Conservation (phyloP, 2,888 invertebrate species). For the Ferdinandea cuprea region DNA sequence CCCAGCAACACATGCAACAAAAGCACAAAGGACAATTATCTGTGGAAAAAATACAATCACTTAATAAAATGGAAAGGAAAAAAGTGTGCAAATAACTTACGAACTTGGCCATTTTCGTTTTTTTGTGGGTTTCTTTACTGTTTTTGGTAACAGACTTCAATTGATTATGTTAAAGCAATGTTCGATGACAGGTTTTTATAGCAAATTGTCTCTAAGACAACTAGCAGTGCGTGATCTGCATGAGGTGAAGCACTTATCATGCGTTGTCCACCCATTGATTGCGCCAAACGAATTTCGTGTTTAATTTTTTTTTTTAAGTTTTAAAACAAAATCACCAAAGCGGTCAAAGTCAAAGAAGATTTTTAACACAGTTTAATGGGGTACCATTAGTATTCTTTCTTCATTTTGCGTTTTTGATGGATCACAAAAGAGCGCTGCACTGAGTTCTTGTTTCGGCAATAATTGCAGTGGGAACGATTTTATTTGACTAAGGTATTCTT, state of each 20-base stretch:
- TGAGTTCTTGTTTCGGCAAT: too few species aligned
- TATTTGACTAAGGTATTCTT: too few species aligned
- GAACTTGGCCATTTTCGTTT: conserved; percentile 63
- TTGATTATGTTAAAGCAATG: conserved; percentile 62
- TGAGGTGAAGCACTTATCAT: conserved; percentile 47
- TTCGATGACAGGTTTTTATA: conserved; percentile 63
- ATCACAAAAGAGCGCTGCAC: too few species aligned
- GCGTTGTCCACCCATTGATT: conserved; percentile 47
- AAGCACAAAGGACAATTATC: conserved; percentile 67
- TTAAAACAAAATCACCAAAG: conserved; percentile 8
- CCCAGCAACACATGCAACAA: conserved; percentile 62
- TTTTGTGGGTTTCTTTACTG: conserved; percentile 42
- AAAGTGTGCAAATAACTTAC: conserved; percentile 49
- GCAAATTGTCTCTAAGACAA: conserved; percentile 55
- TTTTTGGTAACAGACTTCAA: conserved; percentile 63
- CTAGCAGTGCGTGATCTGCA: conserved; percentile 63
- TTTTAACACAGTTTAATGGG: conserved; percentile 28
- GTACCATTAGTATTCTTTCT: neutral
- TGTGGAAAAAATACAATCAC: conserved; percentile 3
- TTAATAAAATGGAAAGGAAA: neutral
- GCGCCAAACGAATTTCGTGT: conserved; percentile 44
- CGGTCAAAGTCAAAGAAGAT: conserved; percentile 53
- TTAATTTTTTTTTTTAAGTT: conserved; percentile 47
- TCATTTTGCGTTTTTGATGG: too few species aligned
- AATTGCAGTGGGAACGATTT: too few species aligned